These are phyloP conservation scores for Psilopsiagon aurifrons DNA, from an alignment of 2,113 vertebrate species.

Conservation along the genomic window DNA sequence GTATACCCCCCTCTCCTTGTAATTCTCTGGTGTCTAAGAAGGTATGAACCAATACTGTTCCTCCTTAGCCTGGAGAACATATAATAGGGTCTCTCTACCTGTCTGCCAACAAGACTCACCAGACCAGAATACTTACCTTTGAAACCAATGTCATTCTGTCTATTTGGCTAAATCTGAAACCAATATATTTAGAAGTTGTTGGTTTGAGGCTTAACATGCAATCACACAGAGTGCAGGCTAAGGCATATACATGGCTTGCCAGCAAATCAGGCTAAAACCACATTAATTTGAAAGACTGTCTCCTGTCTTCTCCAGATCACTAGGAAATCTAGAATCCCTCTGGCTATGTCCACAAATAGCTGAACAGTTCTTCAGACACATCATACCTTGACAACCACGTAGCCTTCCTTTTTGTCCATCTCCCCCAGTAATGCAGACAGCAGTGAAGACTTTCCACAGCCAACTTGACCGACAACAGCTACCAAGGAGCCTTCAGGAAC, in stretches of 20 bases:
- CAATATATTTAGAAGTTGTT: neutral
- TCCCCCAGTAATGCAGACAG: slow-evolving; percentile 92
- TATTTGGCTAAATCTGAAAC: neutral
- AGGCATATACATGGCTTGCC: neutral
- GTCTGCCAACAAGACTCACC: neutral
- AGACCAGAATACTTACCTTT: neutral
- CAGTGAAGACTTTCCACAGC: slow-evolving; percentile 93
- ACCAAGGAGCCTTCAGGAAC: slow-evolving; percentile 89
- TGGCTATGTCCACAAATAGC: neutral
- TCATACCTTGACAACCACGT: slow-evolving; percentile 84
- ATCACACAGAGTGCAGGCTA: neutral
- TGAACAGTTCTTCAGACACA: neutral
- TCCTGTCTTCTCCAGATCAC: neutral
- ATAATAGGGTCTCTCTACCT: neutral
- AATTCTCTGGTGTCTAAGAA: neutral
- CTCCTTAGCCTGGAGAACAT: neutral
- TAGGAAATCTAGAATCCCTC: neutral
- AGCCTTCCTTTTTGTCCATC: slow-evolving; percentile 92
- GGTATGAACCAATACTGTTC: neutral
- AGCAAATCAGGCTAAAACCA: neutral
- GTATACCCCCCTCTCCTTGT: neutral
- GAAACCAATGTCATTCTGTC: neutral
- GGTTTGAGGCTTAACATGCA: neutral
- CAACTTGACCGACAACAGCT: slow-evolving; percentile 93
- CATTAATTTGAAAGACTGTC: neutral